Evolutionary conservation across 2,888 invertebrate species (phyloP).

Genomic region (Pseudococcus viburni): DNA sequence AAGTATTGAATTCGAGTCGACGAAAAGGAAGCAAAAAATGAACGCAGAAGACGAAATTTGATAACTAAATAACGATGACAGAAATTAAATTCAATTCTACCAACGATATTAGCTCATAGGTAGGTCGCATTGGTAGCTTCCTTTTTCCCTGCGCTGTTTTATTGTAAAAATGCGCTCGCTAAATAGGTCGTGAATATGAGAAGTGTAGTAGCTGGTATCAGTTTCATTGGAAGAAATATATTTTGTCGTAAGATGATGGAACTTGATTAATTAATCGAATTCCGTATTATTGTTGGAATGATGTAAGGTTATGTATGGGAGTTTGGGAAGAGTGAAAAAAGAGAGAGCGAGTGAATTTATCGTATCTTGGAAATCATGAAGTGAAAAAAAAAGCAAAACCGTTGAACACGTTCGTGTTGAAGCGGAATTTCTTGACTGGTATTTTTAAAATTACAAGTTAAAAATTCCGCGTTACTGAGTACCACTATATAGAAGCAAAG

Average conservation of each 20-base stretch:
- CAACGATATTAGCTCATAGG: background rate
- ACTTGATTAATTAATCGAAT: background rate
- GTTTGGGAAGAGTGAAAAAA: background rate
- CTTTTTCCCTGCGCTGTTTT: background rate
- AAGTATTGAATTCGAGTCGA: constrained; percentile 6
- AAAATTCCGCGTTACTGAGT: constrained; percentile 31
- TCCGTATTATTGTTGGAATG: background rate
- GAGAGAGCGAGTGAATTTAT: background rate
- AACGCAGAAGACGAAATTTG: constrained; percentile 12
- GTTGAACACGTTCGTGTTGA: constrained; percentile 35
- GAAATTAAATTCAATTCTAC: constrained; percentile 39
- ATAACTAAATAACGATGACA: constrained; percentile 37
- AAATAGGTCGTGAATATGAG: background rate
- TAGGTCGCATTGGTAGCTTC: background rate
- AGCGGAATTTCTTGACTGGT: constrained; percentile 30
- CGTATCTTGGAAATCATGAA: constrained; percentile 30
- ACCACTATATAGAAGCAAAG: constrained; percentile 26
- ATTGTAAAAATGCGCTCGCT: background rate
- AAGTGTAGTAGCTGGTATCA: background rate
- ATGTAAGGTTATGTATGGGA: background rate
- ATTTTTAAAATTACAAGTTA: constrained; percentile 54
- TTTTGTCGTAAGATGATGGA: background rate
- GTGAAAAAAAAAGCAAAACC: constrained; percentile 16
- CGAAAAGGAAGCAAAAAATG: background rate
- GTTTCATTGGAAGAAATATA: background rate